Conservation (phyloP, 2,797 vertebrate species). For the Heterohyrax brucei region DNA sequence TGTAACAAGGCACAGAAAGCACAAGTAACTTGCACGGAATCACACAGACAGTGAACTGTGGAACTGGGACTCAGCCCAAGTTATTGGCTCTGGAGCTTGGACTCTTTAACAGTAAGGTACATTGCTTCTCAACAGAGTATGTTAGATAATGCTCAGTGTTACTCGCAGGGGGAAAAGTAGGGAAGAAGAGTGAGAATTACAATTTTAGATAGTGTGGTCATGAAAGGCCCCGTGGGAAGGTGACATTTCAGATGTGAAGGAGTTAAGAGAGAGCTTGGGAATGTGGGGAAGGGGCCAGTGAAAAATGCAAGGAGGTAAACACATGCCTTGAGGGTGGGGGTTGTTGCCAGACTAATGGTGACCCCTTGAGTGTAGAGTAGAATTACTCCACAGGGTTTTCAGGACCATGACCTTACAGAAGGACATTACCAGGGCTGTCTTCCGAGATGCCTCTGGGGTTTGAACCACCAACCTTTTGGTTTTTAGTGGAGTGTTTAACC, state of each 20-base stretch:
- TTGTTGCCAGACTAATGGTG: neutral
- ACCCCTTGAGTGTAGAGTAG: neutral
- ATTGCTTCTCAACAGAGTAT: neutral
- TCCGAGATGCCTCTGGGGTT: neutral
- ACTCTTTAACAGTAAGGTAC: neutral
- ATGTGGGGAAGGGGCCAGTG: neutral
- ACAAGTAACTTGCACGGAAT: neutral
- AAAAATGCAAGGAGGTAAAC: neutral
- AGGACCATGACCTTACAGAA: neutral
- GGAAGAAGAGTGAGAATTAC: neutral
- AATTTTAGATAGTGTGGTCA: neutral
- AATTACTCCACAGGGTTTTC: neutral
- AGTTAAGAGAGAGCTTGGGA: neutral
- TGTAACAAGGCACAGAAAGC: neutral
- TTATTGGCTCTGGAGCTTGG: neutral
- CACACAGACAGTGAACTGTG: neutral
- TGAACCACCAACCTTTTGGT: neutral
- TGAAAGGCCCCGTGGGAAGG: neutral
- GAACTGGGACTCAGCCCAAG: neutral
- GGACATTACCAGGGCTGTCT: neutral
- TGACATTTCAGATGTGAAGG: neutral
- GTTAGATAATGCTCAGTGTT: neutral
- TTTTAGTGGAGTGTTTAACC: neutral
- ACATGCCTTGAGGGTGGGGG: neutral
- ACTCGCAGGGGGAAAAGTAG: neutral